phyloP scores from a whole-genome alignment of 2,113 vertebrate species.

The Nyctibius bracteatus region DNA sequence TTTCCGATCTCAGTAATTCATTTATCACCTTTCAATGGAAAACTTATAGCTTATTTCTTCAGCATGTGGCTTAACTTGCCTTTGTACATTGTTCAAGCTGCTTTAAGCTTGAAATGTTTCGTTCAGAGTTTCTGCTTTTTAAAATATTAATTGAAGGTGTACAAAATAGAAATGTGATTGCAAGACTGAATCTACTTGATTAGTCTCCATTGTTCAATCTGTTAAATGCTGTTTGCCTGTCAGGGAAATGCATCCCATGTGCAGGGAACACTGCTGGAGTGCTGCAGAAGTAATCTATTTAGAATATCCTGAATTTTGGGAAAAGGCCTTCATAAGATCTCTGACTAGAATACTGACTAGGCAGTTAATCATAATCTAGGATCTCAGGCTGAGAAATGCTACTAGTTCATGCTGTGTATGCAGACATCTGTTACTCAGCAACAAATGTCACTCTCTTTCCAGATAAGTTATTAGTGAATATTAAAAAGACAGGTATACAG shows the following conservation, averaged over 20 bases:
- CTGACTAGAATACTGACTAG: neutral
- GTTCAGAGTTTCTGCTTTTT: neutral
- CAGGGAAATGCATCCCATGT: neutral
- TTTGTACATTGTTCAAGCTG: neutral
- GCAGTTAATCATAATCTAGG: neutral
- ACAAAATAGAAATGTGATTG: neutral
- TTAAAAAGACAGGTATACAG: conserved; percentile 22
- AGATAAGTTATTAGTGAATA: conserved; percentile 27
- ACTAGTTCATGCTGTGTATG: neutral
- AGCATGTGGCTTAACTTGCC: neutral
- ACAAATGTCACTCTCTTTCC: neutral
- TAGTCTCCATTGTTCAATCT: neutral
- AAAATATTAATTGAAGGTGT: neutral
- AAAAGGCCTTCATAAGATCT: neutral
- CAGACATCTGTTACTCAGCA: conserved; percentile 12
- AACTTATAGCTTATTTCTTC: neutral
- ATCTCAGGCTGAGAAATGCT: neutral
- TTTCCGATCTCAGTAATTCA: neutral
- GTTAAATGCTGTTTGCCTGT: neutral
- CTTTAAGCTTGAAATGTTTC: neutral
- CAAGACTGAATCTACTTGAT: neutral
- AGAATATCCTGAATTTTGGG: neutral
- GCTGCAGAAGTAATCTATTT: neutral
- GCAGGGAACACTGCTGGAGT: neutral
- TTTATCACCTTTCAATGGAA: neutral